A percentile compares a stretch with the other conserved stretches of the same genome.
Evolutionary conservation across 2,797 vertebrate species (phyloP).

Genomic region (Gallinago stenura): DNA sequence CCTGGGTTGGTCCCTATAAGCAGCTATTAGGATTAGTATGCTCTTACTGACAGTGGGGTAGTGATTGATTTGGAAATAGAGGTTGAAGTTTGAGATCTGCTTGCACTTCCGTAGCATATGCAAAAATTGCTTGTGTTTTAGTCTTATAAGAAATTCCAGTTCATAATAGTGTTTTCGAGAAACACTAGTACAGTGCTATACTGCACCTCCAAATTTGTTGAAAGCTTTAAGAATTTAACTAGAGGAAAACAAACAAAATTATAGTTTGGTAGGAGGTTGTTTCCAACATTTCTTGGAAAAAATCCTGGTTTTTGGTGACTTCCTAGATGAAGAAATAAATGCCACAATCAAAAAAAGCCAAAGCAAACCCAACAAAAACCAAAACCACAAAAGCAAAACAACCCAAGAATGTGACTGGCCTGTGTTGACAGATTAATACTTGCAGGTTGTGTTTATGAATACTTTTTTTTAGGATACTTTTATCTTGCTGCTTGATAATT

Average conservation of each 20-base stretch:
- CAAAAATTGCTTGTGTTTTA: background rate
- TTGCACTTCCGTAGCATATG: background rate
- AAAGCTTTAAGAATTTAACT: background rate
- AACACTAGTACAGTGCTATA: background rate
- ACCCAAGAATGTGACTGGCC: background rate
- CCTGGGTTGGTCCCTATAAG: constrained; percentile 3
- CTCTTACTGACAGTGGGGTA: background rate
- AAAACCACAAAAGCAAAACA: background rate
- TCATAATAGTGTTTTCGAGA: background rate
- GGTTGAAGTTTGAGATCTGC: background rate
- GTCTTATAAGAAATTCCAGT: background rate
- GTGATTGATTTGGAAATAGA: background rate
- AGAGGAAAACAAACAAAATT: background rate
- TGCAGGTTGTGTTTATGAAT: background rate
- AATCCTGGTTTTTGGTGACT: background rate
- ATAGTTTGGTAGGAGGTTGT: accelerated
- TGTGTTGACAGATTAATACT: background rate
- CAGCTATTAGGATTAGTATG: background rate
- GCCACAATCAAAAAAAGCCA: background rate
- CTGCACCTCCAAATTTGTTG: background rate
- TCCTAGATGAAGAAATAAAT: background rate
- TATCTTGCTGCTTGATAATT: background rate
- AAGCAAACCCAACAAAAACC: background rate
- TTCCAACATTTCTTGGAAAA: background rate
- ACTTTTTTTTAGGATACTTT: background rate